phyloP scores from a whole-genome alignment of 2,797 vertebrate species.

The Epinephelus malabaricus region DNA sequence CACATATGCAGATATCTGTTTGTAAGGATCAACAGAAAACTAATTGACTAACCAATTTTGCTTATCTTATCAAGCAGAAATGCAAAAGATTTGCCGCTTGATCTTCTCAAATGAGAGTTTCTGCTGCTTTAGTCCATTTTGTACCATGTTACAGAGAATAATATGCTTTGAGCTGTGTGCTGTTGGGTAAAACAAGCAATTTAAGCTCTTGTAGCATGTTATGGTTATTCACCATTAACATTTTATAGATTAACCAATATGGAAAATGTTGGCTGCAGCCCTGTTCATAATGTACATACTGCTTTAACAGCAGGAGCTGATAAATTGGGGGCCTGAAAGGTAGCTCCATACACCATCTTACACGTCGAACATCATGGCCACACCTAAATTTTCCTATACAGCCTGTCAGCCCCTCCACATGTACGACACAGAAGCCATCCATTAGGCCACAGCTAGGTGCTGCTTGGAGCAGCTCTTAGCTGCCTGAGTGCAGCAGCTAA shows the following conservation, averaged over 20 bases:
- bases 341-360: slow-evolving; percentile 4
- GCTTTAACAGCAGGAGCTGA: slow-evolving; percentile 17
- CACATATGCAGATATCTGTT: too few species aligned
- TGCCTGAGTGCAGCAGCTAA: slow-evolving; percentile 50
- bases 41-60: not conserved
- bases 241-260: not conserved
- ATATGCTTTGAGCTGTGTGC: not conserved
- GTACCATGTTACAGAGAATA: not conserved
- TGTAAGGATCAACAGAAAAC: not conserved
- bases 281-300: not conserved
- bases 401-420: slow-evolving; percentile 48
- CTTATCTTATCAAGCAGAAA: not conserved
- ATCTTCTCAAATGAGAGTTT: not conserved
- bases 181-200: not conserved
- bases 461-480: slow-evolving; percentile 49
- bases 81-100: not conserved
- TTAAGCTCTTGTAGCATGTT: not conserved
- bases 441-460: slow-evolving; percentile 50
- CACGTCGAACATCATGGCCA: slow-evolving; percentile 34
- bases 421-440: slow-evolving; percentile 39
- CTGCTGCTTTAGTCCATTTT: slow-evolving; percentile 1
- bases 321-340: not conserved
- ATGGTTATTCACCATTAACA: not conserved
- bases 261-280: not conserved
- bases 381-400: slow-evolving; percentile 59